Base-by-base conservation (phyloP, 2,113 vertebrate genomes). In the Chaetura pelagica region DNA sequence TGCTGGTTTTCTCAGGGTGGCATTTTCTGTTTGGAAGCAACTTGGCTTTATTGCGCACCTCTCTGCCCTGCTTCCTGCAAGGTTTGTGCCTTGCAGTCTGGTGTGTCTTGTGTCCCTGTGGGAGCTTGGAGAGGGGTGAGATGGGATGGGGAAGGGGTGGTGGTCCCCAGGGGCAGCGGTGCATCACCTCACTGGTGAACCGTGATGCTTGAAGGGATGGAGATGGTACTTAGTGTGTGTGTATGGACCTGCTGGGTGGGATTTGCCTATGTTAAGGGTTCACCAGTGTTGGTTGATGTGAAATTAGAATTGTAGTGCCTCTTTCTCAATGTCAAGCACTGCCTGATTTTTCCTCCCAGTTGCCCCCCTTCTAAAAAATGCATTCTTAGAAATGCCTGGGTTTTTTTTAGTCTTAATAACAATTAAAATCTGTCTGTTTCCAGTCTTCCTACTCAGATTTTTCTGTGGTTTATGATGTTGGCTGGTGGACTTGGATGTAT, bases 11-110 rank as follows among this genome's bases (percentile, higher is more conserved):
- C 46, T 49, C 67, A 32, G 74, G 54, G 19, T 1, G 4, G 16
- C 11, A 11, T 58, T 71, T 72, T 64, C 32, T 34, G 34, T 72
- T 87, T 83, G 57, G 49, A 48, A 34, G 24, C 2, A 7, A 40
- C 46, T 1, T 0, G 10, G 35, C 32, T 18, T 18, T 23, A 22
- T 40, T 10, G 15, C n/a, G 58, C 9, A n/a, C 0, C 0, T 19
- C 40, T 52, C 48, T 71, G 55, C 18, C 19, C 27, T 4, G 18
- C 54, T 78, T 49, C 34, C 32, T 22, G 7, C 3, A 14, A 0
- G 2, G 20, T 52, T 34, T 0, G 1, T 74, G 54, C 32, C 10
- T 9, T 57, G 54, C 2, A 7, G 8, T 63, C 29, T 2, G 6
- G n/a, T 26, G 21, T 0, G 1, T 49, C 32, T 44, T 2, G 0